Evolutionary conservation across 1,140 invertebrate genomes (phyloP).

Genomic region (Drosophila triauraria): DNA sequence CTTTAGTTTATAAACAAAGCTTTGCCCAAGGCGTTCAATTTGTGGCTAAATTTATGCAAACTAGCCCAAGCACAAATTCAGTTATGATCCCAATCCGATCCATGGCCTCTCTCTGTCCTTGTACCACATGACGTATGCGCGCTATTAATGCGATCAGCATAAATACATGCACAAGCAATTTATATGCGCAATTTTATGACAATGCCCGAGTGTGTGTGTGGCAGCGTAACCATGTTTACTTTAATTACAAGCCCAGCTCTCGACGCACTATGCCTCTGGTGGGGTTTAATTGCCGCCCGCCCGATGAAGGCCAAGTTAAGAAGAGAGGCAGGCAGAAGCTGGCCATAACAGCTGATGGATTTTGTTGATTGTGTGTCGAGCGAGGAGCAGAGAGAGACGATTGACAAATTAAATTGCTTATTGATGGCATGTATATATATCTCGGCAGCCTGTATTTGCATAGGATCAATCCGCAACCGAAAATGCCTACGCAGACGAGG

Average conservation of each 20-base stretch:
- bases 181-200: slow-evolving; percentile 78
- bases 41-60: slow-evolving; percentile 1
- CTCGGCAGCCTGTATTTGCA: slow-evolving; percentile 7
- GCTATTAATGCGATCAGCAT: slow-evolving; percentile 72
- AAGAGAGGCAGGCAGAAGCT: slow-evolving; percentile 16
- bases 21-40: background rate
- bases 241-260: slow-evolving; percentile 66
- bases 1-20: background rate
- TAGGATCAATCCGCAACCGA: slow-evolving; percentile 15
- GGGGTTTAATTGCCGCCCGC: slow-evolving; percentile 60
- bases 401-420: slow-evolving; percentile 83
- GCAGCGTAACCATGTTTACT: slow-evolving; percentile 58
- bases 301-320: slow-evolving; percentile 50
- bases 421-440: slow-evolving; percentile 59
- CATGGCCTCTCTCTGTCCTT: slow-evolving; percentile 16
- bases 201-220: slow-evolving; percentile 39
- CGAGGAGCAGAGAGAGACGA: slow-evolving; percentile 21
- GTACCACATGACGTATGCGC: slow-evolving; percentile 72
- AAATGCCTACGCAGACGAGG: slow-evolving; percentile 59
- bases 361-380: slow-evolving; percentile 71
- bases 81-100: slow-evolving; percentile 30
- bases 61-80: slow-evolving; percentile 8
- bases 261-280: slow-evolving; percentile 29
- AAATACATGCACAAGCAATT: slow-evolving; percentile 67
- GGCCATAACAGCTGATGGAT: slow-evolving; percentile 52